These are phyloP conservation scores for Lasioglossum zephyrum DNA, from an alignment of 2,888 invertebrate genomes.

Conservation along the genomic window DNA sequence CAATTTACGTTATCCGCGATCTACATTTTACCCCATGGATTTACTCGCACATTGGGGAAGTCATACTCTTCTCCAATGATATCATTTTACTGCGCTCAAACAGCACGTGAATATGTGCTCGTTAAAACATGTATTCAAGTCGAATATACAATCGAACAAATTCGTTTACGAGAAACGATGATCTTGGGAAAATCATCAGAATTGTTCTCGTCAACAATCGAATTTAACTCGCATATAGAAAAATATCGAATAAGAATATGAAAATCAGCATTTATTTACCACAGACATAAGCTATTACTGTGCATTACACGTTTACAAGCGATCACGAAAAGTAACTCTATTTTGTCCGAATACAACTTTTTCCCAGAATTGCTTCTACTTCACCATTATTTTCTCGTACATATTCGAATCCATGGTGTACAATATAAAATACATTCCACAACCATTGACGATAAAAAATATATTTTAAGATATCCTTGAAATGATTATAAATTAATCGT, in stretches of 20 bases:
- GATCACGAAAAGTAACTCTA: neutral
- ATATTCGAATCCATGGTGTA: conserved; percentile 16
- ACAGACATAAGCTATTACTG: neutral
- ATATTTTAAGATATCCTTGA: conserved; percentile 26
- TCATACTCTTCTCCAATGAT: neutral
- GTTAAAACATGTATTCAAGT: neutral
- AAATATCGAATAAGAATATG: neutral
- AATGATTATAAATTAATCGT: conserved; percentile 36
- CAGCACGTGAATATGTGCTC: neutral
- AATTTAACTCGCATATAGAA: neutral
- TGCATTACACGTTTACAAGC: neutral
- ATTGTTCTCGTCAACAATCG: neutral
- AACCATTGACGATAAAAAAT: conserved; percentile 36
- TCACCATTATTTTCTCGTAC: neutral
- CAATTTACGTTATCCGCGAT: conserved; percentile 11
- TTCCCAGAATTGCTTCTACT: neutral
- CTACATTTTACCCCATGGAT: neutral
- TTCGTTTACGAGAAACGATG: neutral
- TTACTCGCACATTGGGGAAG: neutral
- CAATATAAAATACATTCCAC: conserved; percentile 26
- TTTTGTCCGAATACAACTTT: neutral
- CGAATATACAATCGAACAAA: neutral
- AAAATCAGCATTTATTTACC: neutral
- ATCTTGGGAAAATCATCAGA: neutral
- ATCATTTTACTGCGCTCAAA: neutral